A percentile compares a stretch with the other conserved stretches of the same genome.
These are phyloP conservation scores for Lasiurus cinereus DNA, from an alignment of 2,113 vertebrate species.

Conservation along the genomic window DNA sequence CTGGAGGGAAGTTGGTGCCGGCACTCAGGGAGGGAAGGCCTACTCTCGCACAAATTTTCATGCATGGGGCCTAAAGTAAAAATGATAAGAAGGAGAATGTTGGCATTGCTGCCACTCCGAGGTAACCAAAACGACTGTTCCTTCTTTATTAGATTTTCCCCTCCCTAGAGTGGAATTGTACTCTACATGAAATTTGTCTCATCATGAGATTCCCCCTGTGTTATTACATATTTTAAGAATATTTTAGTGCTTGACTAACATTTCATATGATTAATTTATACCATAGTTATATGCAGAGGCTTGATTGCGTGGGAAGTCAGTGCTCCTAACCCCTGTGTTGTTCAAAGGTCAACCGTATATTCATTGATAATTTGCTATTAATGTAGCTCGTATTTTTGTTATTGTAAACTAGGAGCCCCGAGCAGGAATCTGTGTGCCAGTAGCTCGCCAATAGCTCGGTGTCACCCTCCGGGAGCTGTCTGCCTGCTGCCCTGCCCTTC, in stretches of 20 bases:
- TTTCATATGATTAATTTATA: slow-evolving; percentile 16
- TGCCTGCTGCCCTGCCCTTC: too few relatives aligned
- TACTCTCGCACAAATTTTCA: too few relatives aligned
- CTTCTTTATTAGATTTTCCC: not conserved
- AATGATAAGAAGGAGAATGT: not conserved
- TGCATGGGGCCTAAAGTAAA: not conserved
- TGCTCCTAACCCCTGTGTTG: not conserved
- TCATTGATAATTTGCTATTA: not conserved
- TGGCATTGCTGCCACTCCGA: not conserved
- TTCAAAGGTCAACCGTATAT: not conserved
- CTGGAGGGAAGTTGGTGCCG: too few relatives aligned
- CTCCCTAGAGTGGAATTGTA: not conserved
- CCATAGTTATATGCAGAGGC: too few relatives aligned
- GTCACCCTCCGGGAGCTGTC: too few relatives aligned
- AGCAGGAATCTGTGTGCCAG: too few relatives aligned
- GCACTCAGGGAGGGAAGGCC: too few relatives aligned
- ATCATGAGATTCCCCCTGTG: not conserved
- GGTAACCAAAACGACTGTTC: not conserved
- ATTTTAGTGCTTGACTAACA: not conserved
- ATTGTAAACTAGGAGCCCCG: not conserved
- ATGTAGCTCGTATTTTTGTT: slow-evolving; percentile 1
- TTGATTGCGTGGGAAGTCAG: accelerated
- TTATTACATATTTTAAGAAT: slow-evolving; percentile 30
- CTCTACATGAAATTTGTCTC: slow-evolving; percentile 9
- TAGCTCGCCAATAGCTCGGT: too few relatives aligned